phyloP scores from a whole-genome alignment of 2,888 invertebrate species.

The Netelia inedita region DNA sequence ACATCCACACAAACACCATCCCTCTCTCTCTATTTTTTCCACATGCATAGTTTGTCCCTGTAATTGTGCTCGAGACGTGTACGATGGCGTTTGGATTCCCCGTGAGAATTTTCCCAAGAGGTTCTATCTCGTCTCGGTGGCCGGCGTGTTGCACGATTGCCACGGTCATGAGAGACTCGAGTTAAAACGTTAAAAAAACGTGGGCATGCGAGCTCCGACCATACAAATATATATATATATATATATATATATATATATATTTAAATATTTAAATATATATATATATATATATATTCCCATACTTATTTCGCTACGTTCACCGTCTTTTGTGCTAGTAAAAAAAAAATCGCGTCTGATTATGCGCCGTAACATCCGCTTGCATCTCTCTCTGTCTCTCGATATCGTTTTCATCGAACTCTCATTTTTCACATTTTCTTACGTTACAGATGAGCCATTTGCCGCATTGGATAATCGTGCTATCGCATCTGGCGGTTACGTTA shows the following conservation, averaged over 20 bases:
- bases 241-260: neutral
- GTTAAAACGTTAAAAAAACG: conserved; percentile 31
- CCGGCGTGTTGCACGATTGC: conserved; percentile 48
- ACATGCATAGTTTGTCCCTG: conserved; percentile 1
- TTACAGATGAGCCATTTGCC: conserved; percentile 82
- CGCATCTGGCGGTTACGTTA: conserved; percentile 73
- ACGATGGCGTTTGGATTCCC: conserved; percentile 55
- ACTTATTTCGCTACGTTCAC: neutral
- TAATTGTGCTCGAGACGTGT: conserved; percentile 49
- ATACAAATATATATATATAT: neutral
- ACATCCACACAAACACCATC: neutral
- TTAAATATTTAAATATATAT: too few relatives aligned
- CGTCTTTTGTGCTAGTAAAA: neutral
- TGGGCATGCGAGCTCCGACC: conserved; percentile 34
- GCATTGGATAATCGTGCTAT: conserved; percentile 74
- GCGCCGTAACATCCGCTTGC: conserved; percentile 27
- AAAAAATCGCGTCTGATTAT: conserved; percentile 16
- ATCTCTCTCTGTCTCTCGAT: conserved; percentile 26
- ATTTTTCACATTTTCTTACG: conserved; percentile 66
- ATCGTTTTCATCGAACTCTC: conserved; percentile 72
- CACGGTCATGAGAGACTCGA: conserved; percentile 57
- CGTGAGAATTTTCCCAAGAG: conserved; percentile 77
- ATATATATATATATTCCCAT: neutral
- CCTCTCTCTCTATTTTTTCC: neutral
- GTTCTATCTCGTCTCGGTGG: conserved; percentile 10